These are phyloP conservation scores for Drosophila meridiana DNA, from an alignment of 2,888 invertebrate genomes.

Conservation along the genomic window DNA sequence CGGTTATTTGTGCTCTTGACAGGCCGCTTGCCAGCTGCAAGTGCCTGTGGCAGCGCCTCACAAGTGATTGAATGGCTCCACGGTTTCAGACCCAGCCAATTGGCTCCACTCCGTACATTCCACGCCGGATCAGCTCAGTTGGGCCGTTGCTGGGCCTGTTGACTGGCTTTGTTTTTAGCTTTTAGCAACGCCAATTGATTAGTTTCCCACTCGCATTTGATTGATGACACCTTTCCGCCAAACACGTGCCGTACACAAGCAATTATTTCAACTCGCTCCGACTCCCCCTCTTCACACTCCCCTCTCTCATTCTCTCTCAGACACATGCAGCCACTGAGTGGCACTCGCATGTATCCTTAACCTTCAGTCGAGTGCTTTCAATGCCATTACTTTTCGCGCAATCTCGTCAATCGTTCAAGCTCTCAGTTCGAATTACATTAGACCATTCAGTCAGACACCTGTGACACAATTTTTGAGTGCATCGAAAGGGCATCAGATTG, in stretches of 20 bases:
- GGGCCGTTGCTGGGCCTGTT: neutral
- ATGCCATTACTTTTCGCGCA: neutral
- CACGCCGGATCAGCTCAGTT: constrained; percentile 2
- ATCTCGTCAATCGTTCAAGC: constrained; percentile 1
- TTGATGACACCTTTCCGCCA: constrained; percentile 44
- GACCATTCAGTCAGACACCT: constrained; percentile 7
- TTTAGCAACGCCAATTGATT: constrained; percentile 53
- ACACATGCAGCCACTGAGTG: neutral
- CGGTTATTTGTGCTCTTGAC: constrained; percentile 19
- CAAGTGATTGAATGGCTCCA: constrained; percentile 41
- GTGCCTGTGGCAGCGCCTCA: constrained; percentile 13
- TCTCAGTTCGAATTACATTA: constrained; percentile 1
- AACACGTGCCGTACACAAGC: constrained; percentile 34
- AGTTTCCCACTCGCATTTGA: constrained; percentile 47
- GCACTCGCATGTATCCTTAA: neutral
- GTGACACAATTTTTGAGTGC: constrained; percentile 1
- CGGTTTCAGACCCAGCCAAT: constrained; percentile 2
- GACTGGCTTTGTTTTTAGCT: constrained; percentile 24
- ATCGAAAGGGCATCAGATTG: neutral
- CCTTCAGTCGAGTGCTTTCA: neutral
- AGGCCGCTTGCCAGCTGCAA: constrained; percentile 39
- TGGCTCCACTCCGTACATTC: constrained; percentile 6
- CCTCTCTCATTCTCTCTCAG: neutral
- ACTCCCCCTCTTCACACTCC: rapidly evolving
- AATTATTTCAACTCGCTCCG: constrained; percentile 12